Evolutionary conservation across 1,140 invertebrate genomes (phyloP), one percentile per base, ranked within the genome.

Genomic region (Doryteuthis pealeii): DNA sequence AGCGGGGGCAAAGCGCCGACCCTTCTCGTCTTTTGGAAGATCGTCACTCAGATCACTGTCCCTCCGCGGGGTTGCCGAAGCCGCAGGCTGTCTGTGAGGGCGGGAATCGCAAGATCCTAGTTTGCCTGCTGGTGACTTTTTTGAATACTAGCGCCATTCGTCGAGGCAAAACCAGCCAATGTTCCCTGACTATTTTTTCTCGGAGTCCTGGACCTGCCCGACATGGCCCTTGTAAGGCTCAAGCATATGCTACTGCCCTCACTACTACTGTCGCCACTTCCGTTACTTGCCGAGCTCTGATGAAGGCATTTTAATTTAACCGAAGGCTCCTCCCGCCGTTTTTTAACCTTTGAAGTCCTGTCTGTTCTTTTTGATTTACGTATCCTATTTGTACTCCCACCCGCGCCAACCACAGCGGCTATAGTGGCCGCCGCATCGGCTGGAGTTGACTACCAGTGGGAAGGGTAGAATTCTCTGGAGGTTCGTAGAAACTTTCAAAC

Each of bases 141-240:
- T 18, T 62, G 54, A 31, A 69, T 49, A 18, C 70, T 18, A 2
- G 71, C 73, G 10, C 49, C 32, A 10, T 71, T 80, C 15, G 43
- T 68, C 30, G n/a, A 28, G 10, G 30, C 43, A 8, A 62, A 31
- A 10, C 49, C 65, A 18, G 78, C n/a, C 18, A 79, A 54, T 0
- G 76, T 79, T 30, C 80, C 74, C 58, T 84, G 80, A 33, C 81
- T 70, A 5, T 81, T 78, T 2, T 76, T 73, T 72, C 84, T 81
- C 12, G 80, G 76, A 14, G 49, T n/a, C 18, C 83, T 77, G 26
- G 77, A 70, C 65, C 78, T 65, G 35, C 35, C 35, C 4, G 35
- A 40, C 35, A 40, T 40, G 3, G 35, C 35, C 35, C 35, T 3
- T 5, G 35, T 40, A 5, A 40, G 10, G 35, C 35, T 40, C 10